phyloP scores from a whole-genome alignment of 2,113 vertebrate genomes.

The Glareola pratincola region DNA sequence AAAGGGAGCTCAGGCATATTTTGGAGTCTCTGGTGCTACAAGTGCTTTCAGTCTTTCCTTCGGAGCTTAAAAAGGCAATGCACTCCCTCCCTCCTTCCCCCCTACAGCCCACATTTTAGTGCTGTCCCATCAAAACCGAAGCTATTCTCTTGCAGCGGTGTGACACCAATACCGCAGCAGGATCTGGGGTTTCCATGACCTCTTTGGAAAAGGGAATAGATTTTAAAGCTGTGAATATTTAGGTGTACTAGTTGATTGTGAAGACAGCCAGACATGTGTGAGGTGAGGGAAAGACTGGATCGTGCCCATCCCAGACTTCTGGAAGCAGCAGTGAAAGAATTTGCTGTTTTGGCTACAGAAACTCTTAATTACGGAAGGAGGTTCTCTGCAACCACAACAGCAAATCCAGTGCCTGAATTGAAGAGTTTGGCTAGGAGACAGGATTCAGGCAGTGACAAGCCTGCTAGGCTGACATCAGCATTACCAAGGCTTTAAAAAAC shows the following conservation, averaged over 20 bases:
- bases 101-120: not conserved
- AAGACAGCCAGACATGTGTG: conserved; percentile 17
- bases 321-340: conserved; percentile 14
- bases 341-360: not conserved
- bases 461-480: conserved; percentile 44
- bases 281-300: conserved; percentile 15
- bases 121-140: not conserved
- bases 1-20: not conserved
- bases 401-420: not conserved
- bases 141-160: not conserved
- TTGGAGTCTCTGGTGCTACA: not conserved
- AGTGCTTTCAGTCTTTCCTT: not conserved
- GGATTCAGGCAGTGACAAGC: conserved; percentile 27
- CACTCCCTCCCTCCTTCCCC: not conserved
- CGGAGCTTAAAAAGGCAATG: not conserved
- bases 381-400: conserved; percentile 14
- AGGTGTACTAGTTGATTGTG: not conserved
- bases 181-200: not conserved
- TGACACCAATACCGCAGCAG: not conserved
- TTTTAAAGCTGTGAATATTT: conserved; percentile 19
- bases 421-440: conserved; percentile 24
- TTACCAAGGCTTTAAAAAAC: not conserved
- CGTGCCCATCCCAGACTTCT: not conserved
- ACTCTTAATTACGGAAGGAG: not conserved
- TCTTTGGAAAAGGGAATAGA: conserved; percentile 9